Base-by-base conservation (phyloP, 2,888 invertebrate genomes). In the Endomychus coccineus region DNA sequence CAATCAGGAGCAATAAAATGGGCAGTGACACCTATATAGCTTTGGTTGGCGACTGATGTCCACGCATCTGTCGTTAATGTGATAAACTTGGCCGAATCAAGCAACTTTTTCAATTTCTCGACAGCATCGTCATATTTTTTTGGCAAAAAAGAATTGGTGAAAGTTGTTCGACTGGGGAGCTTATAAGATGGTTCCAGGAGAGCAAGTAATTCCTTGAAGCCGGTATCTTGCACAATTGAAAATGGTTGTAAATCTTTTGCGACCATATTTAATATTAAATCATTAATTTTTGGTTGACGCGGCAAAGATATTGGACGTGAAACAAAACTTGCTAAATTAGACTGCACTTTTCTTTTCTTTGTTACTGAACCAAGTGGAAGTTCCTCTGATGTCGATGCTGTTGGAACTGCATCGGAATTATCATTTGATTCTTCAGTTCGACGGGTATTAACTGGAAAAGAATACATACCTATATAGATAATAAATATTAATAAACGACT, bases 1-100 rank as follows among this genome's bases (percentile, higher is more conserved):
- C 27, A 35, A 24, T 16, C 19, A 13, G 17, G 28, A 10, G 50
- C 27, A 16, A 23, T 13, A 38, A 41, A 51, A 42, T 52, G 45
- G 24, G 44, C 46, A 34, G 50, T 52, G 14, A 50, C 45, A 28
- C 45, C 48, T 34, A 43, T 38, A 24, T 40, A 53, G 15, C 39
- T 40, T 14, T 46, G 40, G 29, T 37, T 45, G 27, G 39, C 43
- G 15, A 39, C 39, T 27, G 51, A 50, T 17, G 50, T 50, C 49
- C 50, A 53, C 10, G 41, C 44, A 40, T 54, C 51, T 10, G 49
- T 53, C 2, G 37, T 37, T n/a, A 37, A 6, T 23, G 46, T 48
- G 31, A 50, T 27, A 29, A 39, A 47, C 40, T 44, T 40, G 36
- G 45, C 44, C 39, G 42, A 39, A 16, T 30, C 25, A 10, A 40